These are phyloP conservation scores for Probosciger aterrimus DNA, from an alignment of 2,113 vertebrate species.

Conservation along the genomic window DNA sequence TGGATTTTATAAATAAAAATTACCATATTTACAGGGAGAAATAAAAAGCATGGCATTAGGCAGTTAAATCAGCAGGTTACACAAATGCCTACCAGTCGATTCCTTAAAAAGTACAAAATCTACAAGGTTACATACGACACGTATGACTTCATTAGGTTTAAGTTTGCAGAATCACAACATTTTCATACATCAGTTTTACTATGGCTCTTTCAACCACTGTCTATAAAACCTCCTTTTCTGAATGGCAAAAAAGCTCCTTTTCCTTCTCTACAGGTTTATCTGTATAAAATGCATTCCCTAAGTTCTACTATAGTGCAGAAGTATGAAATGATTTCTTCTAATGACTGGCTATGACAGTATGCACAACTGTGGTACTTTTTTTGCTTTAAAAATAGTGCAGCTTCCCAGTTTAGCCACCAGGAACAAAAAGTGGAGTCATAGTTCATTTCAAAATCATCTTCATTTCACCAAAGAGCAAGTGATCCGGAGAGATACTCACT, in stretches of 20 bases:
- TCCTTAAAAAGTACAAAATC: slow-evolving; percentile 51
- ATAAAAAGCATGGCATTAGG: slow-evolving; percentile 68
- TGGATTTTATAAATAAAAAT: slow-evolving; percentile 93
- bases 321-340: slow-evolving; percentile 46
- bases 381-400: slow-evolving; percentile 65
- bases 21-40: slow-evolving; percentile 81
- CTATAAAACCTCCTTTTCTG: not conserved
- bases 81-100: slow-evolving; percentile 57
- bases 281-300: slow-evolving; percentile 61
- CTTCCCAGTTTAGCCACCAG: slow-evolving; percentile 50
- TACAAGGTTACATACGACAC: slow-evolving; percentile 59
- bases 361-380: slow-evolving; percentile 53
- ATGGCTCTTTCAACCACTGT: slow-evolving; percentile 41
- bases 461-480: slow-evolving; percentile 54
- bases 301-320: slow-evolving; percentile 54
- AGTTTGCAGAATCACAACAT: slow-evolving; percentile 56
- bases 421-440: slow-evolving; percentile 56
- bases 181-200: slow-evolving; percentile 60
- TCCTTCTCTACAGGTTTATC: slow-evolving; percentile 39
- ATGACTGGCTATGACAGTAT: slow-evolving; percentile 36
- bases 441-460: slow-evolving; percentile 54
- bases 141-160: slow-evolving; percentile 57
- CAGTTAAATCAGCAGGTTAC: slow-evolving; percentile 67
- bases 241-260: slow-evolving; percentile 56
- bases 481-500: slow-evolving; percentile 54